Base-by-base conservation (phyloP, 2,797 vertebrate genomes). In the Sardinella longiceps region DNA sequence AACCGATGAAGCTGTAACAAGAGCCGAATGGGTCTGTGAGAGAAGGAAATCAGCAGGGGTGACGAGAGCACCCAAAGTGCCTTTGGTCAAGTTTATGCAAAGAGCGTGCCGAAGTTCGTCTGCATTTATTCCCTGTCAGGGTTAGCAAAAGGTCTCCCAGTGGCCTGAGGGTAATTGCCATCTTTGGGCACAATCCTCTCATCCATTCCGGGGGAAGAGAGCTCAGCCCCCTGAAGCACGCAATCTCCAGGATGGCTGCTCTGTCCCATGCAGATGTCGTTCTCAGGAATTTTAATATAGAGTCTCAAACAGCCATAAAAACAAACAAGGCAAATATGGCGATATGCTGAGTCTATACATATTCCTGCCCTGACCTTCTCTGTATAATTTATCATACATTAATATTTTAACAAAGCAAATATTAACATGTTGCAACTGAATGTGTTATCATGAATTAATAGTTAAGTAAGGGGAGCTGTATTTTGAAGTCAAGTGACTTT, bases 191-290 rank as follows among this genome's bases (percentile, higher is more conserved):
- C 86, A 83, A 90, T 88, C 89, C 86, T 50, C 28, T 77, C 70
- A 39, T 77, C 70, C 70, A 50, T 87, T 80, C 37, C 84, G 66
- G 89, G 82, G 33, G 70, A 84, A 82, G 77, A 88, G n/a, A n/a
- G n/a, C n/a, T n/a, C n/a, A 88, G 84, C 95, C 87, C 96, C 95
- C 95, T 96, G 96, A 91, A 91, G 94, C 33, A 94, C 93, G 91
- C 95, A 95, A 86, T 95, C 95, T 96, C 97, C 96, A 86, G 94
- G 94, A 89, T 93, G 95, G 86, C 93, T 95, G 70, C 70, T 43
- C 18, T 18, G 23, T 77, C 37, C 63, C 1, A 43, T 23, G 37
- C 37, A 77, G 33, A 77, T 77, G 70, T 77, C 10, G 37, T 18
- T 39, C 33, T 43, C 15, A 23, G 70, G 70, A 77, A 77, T 77